Base-by-base conservation (phyloP, 2,888 invertebrate species). In the Steromphala cineraria region DNA sequence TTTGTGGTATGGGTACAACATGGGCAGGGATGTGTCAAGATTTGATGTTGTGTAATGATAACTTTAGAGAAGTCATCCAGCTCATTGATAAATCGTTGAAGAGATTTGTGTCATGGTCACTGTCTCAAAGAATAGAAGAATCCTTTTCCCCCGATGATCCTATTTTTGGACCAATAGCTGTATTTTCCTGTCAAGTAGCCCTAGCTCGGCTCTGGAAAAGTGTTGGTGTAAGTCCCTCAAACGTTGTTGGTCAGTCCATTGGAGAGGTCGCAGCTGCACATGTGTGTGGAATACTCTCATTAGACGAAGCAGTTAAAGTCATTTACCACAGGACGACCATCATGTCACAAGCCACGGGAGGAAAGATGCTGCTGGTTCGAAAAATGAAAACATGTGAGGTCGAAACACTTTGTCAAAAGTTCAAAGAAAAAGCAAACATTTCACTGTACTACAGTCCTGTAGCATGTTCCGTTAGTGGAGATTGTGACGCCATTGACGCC, bases 241-340 rank as follows among this genome's bases (percentile, higher is more conserved):
- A 67, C 46, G 81, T 89, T 15, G 56, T 89, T n/a, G 89, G 89
- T 19, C 89, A 89, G 77, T 87, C 87, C 0, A 82, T 88, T 13
- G 89, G 89, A 5, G 89, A 89, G 53, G 87, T 89, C 8, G 86
- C 89, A 15, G 89, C 87, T 4, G 87, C 88, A 0, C 85, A 86
- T 80, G 84, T 83, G 28, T 75, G 86, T 8, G 87, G 87, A 10
- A 74, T 78, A 24, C 53, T 89, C 7, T 67, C 81, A 40, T 78
- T 88, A 1, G 77, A 82, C n/a, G 80, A 82, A 21, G 87, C 89
- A 13, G 88, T 88, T 0, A 82, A 56, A 24, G 82, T 89, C 7
- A 88, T 88, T 21, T 88, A 84, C 62, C 80, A 84, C 56, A 78
- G 89, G 53, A 84, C 86, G 17, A 53, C 71, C 24, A 8, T 82